Evolutionary conservation across 2,797 vertebrate species (phyloP).

Genomic region (Numenius phaeopus): DNA sequence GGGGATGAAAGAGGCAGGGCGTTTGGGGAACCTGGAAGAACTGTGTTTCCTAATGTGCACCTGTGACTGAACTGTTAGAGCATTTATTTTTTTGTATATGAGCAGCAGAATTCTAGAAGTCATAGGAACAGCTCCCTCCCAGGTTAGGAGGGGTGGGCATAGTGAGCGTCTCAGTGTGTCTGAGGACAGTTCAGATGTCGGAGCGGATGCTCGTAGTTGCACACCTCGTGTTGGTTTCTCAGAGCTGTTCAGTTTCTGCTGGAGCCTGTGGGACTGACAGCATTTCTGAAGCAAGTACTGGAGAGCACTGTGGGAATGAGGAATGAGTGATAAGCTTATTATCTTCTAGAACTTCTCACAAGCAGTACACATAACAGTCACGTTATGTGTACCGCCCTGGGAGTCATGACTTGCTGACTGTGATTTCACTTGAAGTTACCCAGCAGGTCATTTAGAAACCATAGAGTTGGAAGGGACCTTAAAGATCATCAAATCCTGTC

Average conservation of each 20-base stretch:
- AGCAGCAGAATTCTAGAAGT: not conserved
- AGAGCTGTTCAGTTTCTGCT: not conserved
- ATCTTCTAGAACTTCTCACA: not conserved
- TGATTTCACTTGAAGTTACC: not conserved
- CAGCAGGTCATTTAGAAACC: not conserved
- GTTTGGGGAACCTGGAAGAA: not conserved
- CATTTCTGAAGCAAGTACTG: not conserved
- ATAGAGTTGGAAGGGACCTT: too few relatives aligned
- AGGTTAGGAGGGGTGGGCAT: not conserved
- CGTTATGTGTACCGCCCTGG: not conserved
- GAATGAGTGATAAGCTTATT: not conserved
- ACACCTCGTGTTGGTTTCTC: accelerated
- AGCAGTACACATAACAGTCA: too few relatives aligned
- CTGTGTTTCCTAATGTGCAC: not conserved
- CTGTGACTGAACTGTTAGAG: not conserved
- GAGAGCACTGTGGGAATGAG: not conserved
- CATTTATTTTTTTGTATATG: not conserved
- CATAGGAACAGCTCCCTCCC: not conserved
- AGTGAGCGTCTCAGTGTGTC: not conserved
- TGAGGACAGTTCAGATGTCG: not conserved
- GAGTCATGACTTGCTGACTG: not conserved
- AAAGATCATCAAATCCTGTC: not conserved
- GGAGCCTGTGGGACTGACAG: not conserved
- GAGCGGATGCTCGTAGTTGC: accelerated
- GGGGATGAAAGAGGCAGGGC: not conserved